Conservation (phyloP, 2,113 vertebrate genomes). For the Hystrix brachyura region DNA sequence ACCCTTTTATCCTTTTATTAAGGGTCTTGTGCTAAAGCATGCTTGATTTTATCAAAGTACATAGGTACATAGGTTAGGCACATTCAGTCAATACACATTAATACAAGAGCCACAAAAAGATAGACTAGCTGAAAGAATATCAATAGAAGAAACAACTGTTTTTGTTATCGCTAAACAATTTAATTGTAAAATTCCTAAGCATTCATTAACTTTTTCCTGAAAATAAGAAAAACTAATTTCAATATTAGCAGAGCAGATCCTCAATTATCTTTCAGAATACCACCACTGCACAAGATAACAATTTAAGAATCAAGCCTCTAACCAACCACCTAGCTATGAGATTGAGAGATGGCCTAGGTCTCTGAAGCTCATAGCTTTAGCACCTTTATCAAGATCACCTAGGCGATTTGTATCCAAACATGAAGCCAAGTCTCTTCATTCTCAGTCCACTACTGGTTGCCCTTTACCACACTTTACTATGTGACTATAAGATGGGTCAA, state of each 20-base stretch:
- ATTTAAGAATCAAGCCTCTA: neutral
- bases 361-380: too few species aligned
- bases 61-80: neutral
- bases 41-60: neutral
- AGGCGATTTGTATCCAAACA: neutral
- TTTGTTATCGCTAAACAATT: neutral
- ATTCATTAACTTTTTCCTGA: neutral
- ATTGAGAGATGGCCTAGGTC: neutral
- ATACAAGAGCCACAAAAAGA: neutral
- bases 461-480: neutral
- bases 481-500: neutral
- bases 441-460: neutral
- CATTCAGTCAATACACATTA: neutral
- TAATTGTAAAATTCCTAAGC: constrained; percentile 17
- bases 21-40: neutral
- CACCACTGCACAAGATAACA: neutral
- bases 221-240: constrained; percentile 46
- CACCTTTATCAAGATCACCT: neutral
- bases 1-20: neutral
- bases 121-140: neutral
- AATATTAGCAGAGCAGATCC: constrained; percentile 30
- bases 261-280: constrained; percentile 26
- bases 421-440: neutral
- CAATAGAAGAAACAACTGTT: neutral
- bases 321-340: neutral